Percentiles rank a stretch among this genome's conserved stretches.
These are phyloP conservation scores for Ephialtes manifestator DNA, from an alignment of 2,888 invertebrate genomes.

Conservation along the genomic window DNA sequence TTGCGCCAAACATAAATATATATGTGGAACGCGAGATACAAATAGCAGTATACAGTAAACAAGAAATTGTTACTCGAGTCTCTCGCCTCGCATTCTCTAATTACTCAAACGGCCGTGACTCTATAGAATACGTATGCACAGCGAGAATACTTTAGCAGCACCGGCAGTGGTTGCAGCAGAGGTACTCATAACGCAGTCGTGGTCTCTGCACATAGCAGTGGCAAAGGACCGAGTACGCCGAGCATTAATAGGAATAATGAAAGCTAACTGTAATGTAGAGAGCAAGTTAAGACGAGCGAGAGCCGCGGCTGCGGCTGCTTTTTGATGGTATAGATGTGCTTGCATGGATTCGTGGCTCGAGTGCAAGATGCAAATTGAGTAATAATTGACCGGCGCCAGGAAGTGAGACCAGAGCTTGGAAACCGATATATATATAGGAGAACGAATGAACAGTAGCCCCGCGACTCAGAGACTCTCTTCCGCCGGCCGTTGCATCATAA, in stretches of 20 bases:
- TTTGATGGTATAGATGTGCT: constrained; percentile 27
- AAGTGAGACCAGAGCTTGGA: constrained; percentile 1
- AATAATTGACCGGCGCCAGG: constrained; percentile 53
- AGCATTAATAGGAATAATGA: constrained; percentile 42
- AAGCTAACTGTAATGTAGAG: constrained; percentile 42
- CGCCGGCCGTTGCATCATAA: constrained; percentile 46
- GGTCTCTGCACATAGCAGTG: background rate
- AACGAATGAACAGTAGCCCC: constrained; percentile 15
- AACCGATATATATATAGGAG: constrained; percentile 1
- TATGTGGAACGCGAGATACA: too few species aligned
- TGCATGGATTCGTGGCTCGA: constrained; percentile 6
- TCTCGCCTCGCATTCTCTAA: constrained; percentile 14
- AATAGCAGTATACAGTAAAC: background rate
- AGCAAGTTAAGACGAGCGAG: constrained; percentile 38
- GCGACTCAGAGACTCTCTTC: constrained; percentile 14
- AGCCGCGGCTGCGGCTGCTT: constrained; percentile 14
- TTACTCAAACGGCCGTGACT: constrained; percentile 20
- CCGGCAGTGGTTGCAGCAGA: background rate
- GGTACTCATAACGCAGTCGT: background rate
- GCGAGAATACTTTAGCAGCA: constrained; percentile 16
- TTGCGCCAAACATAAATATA: background rate
- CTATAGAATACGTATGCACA: background rate
- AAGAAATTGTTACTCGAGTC: background rate
- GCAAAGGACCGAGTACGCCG: background rate
- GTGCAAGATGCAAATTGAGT: constrained; percentile 59